phyloP scores from a whole-genome alignment of 2,888 invertebrate species.

The Apamea crenata region DNA sequence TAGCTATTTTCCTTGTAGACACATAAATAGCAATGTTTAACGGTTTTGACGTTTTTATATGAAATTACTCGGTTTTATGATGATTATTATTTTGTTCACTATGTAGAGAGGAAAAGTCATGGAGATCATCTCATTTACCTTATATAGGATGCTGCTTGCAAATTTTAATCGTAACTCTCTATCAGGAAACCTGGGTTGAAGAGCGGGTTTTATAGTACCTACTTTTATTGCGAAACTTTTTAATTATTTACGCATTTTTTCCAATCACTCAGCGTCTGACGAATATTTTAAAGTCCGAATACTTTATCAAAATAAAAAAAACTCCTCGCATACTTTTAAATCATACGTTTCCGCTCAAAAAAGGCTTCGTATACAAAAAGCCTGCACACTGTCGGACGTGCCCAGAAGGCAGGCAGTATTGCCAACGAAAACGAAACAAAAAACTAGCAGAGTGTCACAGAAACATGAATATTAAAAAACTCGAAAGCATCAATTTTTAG shows the following conservation, averaged over 20 bases:
- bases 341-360: constrained; percentile 34
- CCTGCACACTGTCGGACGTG: constrained; percentile 40
- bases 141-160: rapidly evolving
- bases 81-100: background rate
- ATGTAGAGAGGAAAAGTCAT: background rate
- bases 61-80: background rate
- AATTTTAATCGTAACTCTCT: background rate
- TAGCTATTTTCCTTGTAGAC: background rate
- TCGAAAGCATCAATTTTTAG: constrained; percentile 42
- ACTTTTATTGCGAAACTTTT: too few species aligned
- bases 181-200: background rate
- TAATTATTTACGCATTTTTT: too few species aligned
- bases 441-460: constrained; percentile 31
- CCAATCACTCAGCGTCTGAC: too few species aligned
- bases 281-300: background rate
- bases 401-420: constrained; percentile 44
- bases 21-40: background rate
- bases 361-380: constrained; percentile 39
- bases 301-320: constrained; percentile 1
- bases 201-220: too few species aligned
- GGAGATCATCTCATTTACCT: background rate
- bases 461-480: constrained; percentile 56
- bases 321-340: constrained; percentile 12
- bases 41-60: background rate
- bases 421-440: constrained; percentile 46